Base-by-base conservation (phyloP, 2,888 invertebrate species). In the Harmothoe impar region DNA sequence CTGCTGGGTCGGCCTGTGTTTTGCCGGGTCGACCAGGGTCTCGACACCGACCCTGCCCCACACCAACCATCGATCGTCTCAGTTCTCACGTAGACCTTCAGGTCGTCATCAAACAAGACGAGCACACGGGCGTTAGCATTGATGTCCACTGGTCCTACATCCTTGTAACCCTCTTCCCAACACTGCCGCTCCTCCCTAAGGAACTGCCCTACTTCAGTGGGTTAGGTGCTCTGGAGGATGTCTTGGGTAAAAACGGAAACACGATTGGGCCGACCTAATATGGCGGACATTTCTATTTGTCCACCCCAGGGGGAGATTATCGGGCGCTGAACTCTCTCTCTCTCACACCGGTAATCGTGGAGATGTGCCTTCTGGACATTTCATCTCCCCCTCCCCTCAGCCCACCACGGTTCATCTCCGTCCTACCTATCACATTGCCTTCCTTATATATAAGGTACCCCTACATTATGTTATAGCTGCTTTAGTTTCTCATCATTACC, bases 1-100 rank as follows among this genome's bases (percentile, higher is more conserved):
- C 20, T 20, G n/a, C 62, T n/a, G 62, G 62, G 7, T 62, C 62
- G n/a, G 62, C 43, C 43, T 43, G 43, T 43, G 43, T 43, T n/a
- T n/a, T n/a, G n/a, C n/a, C n/a, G n/a, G n/a, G n/a, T 43, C 62
- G 62, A 12, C 23, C 20, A 62, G 54, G 12, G 62, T n/a, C 62
- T 62, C n/a, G n/a, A 62, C 20, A 62, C 62, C 62, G 3, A 62
- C 62, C 62, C 20, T 1, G n/a, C 62, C 62, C n/a, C 62, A 62
- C 62, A n/a, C 43, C 62, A 62, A n/a, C 62, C 62, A 62, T 62
- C n/a, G 62, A 62, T 62, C 62, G 7, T 62, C 62, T n/a, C 62
- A 20, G n/a, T 62, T 20, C 62, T n/a, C 62, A 20, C 15, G 62
- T n/a, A n/a, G 62, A 20, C 62, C 62, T 62, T 3, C 62, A 20